A percentile compares a stretch with the other conserved stretches of the same genome.
Evolutionary conservation across 2,888 invertebrate species (phyloP).

Genomic region (Mesorhabditis spiculigera): DNA sequence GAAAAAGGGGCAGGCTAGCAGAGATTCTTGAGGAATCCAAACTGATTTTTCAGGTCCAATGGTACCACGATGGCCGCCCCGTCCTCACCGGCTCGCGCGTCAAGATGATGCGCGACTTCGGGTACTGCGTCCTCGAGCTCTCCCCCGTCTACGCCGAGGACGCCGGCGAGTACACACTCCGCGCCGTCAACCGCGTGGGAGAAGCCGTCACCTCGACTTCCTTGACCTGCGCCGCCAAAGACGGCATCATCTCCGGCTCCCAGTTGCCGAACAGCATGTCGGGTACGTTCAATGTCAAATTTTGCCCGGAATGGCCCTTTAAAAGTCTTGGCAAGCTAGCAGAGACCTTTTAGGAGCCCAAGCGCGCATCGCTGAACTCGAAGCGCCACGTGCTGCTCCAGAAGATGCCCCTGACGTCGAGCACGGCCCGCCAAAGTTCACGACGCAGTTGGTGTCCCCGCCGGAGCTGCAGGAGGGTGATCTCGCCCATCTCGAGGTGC

Average conservation of each 20-base stretch:
- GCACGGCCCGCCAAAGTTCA: conserved; percentile 77
- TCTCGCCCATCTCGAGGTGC: conserved; percentile 91
- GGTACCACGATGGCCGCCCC: conserved; percentile 88
- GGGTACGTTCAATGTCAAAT: conserved; percentile 66
- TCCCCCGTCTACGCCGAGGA: conserved; percentile 89
- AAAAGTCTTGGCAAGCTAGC: not conserved
- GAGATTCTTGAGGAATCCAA: not conserved
- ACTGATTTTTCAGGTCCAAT: conserved; percentile 59
- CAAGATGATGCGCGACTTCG: conserved; percentile 94
- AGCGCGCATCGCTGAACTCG: conserved; percentile 63
- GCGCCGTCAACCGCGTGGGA: conserved; percentile 46
- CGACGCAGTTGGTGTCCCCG: conserved; percentile 75
- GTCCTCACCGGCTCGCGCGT: conserved; percentile 86
- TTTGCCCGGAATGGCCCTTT: not conserved
- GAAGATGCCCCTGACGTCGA: conserved; percentile 68
- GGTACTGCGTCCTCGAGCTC: conserved; percentile 92
- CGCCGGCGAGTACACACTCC: conserved; percentile 59
- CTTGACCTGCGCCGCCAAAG: conserved; percentile 79
- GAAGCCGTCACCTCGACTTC: conserved; percentile 84
- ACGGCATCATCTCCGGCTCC: conserved; percentile 79
- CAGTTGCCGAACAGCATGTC: conserved; percentile 86
- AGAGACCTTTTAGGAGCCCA: conserved; percentile 17
- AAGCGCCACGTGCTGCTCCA: conserved; percentile 39
- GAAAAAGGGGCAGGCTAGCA: not conserved
- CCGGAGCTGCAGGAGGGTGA: conserved; percentile 87